These are phyloP conservation scores for Cebus imitator DNA, from an alignment of 2,113 vertebrate species.

Conservation along the genomic window DNA sequence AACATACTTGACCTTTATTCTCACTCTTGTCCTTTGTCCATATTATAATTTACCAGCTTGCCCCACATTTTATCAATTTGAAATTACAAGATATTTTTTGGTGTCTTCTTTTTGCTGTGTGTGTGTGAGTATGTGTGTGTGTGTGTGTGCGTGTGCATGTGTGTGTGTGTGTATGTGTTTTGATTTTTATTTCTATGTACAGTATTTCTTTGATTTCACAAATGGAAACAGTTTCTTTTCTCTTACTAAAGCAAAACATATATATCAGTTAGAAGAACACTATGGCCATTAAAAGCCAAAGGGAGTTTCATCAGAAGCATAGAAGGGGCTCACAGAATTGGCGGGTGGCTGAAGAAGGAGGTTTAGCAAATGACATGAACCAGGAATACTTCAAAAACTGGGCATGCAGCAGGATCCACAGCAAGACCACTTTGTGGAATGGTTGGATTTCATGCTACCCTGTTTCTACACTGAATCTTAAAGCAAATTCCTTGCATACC, in stretches of 20 bases:
- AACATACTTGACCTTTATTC: not conserved
- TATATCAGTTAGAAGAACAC: not conserved
- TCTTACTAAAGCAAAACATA: not conserved
- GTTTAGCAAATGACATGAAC: not conserved
- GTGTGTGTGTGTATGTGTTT: not conserved
- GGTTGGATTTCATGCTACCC: accelerated
- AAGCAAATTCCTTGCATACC: not conserved
- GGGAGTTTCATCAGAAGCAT: not conserved
- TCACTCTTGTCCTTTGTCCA: not conserved
- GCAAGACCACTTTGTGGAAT: accelerated
- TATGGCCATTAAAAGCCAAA: not conserved
- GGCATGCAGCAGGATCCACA: too few relatives aligned
- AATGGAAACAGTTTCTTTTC: not conserved
- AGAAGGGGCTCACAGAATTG: not conserved
- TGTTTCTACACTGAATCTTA: not conserved
- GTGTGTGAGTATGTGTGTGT: too few relatives aligned
- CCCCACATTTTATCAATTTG: not conserved
- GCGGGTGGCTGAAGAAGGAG: not conserved
- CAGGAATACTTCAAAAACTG: not conserved
- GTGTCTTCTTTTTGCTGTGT: not conserved
- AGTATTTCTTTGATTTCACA: not conserved
- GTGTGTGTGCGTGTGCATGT: too few relatives aligned
- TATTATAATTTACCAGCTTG: not conserved
- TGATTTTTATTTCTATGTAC: not conserved
- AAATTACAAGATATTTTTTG: constrained; percentile 19